These are phyloP conservation scores for Astreopora myriophthalma DNA, from an alignment of 64 coral and sea anemone species.

Conservation along the genomic window DNA sequence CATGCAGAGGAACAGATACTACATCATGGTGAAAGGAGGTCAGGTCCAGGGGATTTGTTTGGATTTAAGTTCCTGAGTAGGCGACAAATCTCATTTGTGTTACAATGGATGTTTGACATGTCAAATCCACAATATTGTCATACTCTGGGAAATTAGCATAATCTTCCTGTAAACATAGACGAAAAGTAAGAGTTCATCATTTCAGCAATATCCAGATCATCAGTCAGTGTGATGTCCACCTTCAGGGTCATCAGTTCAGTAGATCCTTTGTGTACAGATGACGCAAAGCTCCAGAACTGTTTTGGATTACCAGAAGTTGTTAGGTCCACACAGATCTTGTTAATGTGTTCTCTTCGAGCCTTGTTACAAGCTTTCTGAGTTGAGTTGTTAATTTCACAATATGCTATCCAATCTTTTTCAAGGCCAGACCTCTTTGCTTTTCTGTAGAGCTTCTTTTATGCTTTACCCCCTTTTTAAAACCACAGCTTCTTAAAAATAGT, in stretches of 20 bases:
- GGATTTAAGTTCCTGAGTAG: background rate
- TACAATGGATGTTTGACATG: conserved; percentile 45
- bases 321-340: background rate
- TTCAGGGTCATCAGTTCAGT: conserved; percentile 48
- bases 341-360: conserved; percentile 41
- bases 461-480: background rate
- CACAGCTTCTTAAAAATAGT: background rate
- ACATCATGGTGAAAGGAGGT: conserved; percentile 52
- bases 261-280: conserved; percentile 37
- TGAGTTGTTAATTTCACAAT: background rate
- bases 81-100: background rate
- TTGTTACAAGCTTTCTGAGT: conserved; percentile 30
- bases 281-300: conserved; percentile 44
- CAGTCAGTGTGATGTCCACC: conserved; percentile 9
- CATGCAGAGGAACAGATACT: too few species aligned
- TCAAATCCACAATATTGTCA: background rate
- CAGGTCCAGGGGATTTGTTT: conserved; percentile 66
- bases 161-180: conserved; percentile 62
- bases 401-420: conserved; percentile 12
- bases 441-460: conserved; percentile 24
- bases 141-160: conserved; percentile 54
- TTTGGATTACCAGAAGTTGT: conserved; percentile 48
- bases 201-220: conserved; percentile 2
- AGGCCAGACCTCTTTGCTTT: conserved; percentile 6
- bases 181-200: conserved; percentile 52